Base-by-base conservation (phyloP, 1,140 invertebrate species). In the Drosophila azteca region DNA sequence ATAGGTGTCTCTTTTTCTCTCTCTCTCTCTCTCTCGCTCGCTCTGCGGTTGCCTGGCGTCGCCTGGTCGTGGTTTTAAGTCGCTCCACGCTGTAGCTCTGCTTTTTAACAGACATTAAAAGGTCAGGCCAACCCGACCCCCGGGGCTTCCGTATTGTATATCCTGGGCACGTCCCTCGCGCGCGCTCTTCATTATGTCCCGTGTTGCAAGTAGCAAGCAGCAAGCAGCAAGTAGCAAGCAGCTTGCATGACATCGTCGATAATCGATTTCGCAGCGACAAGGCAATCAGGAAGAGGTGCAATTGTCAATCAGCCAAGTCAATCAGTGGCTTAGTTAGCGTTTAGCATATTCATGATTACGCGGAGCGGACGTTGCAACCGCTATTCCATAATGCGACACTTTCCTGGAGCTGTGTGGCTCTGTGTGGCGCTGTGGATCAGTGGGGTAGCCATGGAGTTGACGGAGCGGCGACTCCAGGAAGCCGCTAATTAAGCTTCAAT, bases 231-330 rank as follows among this genome's bases (percentile, higher is more conserved):
- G 17, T 1, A 20, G 49, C 45, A 68, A 52, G 53, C 58, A 64
- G 59, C 72, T 73, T 73, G 69, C 51, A 64, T 77, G 72, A 77
- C 73, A 76, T 67, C 51, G 43, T 8, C 62, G 41, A 69, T 77
- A 77, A 77, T 77, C 72, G 72, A 76, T 76, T 77, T 77, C 57
- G 70, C 63, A 72, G 50, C 70, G 75, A 62, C 59, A 26, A 49
- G 29, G 64, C 70, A 82, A 87, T 87, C 82, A 85, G 82, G 82
- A 87, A 88, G 78, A 87, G 35, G 49, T 69, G 83, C 79, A 87
- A 87, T 88, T 76, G 67, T 59, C 66, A 82, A 63, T 74, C 58
- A 68, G 48, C 72, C 75, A 66, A 54, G 49, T 53, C 48, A 52
- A 31, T 61, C 75, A 64, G 24, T 64, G 59, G 55, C 8, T 72